Conservation (phyloP, 2,888 invertebrate species). For the Melanchra persicariae region DNA sequence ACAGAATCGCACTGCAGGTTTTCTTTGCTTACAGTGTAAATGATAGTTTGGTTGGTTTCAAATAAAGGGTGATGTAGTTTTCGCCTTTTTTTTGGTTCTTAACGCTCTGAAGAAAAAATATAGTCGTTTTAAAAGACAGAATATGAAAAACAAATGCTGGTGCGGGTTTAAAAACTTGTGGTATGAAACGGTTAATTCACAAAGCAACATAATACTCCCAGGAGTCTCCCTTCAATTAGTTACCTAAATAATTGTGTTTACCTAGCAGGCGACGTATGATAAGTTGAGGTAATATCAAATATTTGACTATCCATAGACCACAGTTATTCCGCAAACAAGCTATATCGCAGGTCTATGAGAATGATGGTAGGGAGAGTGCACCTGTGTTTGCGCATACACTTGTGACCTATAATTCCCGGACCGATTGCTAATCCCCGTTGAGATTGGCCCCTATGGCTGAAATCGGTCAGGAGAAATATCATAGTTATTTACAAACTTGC, state of each 20-base stretch:
- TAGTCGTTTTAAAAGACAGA: not conserved
- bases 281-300: no score
- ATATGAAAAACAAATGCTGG: not conserved
- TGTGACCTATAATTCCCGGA: no score
- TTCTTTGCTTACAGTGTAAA: conserved; percentile 7
- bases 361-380: no score
- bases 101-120: not conserved
- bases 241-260: not conserved
- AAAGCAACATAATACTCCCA: not conserved
- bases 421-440: no score
- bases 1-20: no score
- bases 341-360: no score
- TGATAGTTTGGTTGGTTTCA: not conserved
- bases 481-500: no score
- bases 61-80: not conserved
- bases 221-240: not conserved
- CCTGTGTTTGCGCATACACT: no score
- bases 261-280: not conserved
- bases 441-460: no score
- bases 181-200: not conserved
- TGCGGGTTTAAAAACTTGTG: not conserved
- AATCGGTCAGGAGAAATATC: no score
- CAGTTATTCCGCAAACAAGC: not conserved
- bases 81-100: not conserved
- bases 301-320: no score